Percentiles rank a stretch among this genome's conserved stretches.
These are phyloP conservation scores for Sebastolobus altivelis DNA, from an alignment of 2,797 vertebrate genomes.

Conservation along the genomic window DNA sequence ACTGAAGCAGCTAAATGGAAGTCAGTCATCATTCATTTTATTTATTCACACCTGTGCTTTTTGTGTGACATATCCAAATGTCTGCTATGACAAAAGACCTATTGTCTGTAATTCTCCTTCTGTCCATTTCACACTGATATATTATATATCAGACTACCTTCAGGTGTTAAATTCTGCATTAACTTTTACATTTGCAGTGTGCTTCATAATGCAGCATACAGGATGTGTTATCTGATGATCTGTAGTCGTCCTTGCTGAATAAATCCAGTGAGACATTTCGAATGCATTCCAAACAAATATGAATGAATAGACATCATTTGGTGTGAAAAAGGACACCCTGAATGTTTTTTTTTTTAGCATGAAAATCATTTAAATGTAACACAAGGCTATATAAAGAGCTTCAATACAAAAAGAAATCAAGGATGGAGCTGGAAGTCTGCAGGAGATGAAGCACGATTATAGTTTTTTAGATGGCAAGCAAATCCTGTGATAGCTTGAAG, in stretches of 20 bases:
- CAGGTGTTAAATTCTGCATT: background rate
- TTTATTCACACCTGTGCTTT: background rate
- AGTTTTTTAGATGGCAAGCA: constrained; percentile 8
- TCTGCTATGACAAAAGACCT: background rate
- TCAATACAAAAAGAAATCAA: background rate
- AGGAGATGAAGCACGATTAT: background rate
- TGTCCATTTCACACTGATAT: background rate
- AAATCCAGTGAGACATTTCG: background rate
- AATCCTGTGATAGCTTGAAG: background rate
- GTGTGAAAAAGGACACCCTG: background rate
- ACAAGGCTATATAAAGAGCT: background rate
- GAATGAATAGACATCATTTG: background rate
- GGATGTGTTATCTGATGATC: background rate
- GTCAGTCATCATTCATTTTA: background rate
- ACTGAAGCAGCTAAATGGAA: background rate
- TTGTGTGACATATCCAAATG: background rate
- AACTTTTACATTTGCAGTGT: background rate
- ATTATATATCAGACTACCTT: too few relatives aligned
- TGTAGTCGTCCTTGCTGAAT: background rate
- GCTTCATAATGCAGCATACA: background rate
- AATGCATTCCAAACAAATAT: background rate
- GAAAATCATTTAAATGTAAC: background rate
- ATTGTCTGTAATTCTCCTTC: background rate
- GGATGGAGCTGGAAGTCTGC: background rate
- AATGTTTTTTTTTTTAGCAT: background rate